Percentiles rank a stretch among this genome's conserved stretches.
Evolutionary conservation across 35 echinoderm and acorn worm genomes (phyloP).

Genomic region (Ptychodera flava): DNA sequence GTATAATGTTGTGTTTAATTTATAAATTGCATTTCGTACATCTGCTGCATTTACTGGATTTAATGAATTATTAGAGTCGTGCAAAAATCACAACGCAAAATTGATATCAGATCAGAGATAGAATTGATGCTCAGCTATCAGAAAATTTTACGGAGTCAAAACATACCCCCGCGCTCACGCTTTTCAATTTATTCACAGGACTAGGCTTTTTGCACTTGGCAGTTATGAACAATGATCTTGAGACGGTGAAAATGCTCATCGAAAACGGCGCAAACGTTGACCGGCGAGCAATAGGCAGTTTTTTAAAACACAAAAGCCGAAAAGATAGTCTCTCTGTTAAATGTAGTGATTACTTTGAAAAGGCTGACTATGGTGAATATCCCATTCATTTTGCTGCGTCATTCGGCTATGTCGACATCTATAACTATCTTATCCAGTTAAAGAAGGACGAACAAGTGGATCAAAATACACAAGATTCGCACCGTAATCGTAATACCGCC

Average conservation of each 20-base stretch:
- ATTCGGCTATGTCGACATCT: constrained; percentile 73
- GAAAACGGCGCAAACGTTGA: constrained; percentile 22
- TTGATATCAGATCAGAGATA: too few species aligned
- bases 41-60: too few species aligned
- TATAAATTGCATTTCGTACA: too few species aligned
- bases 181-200: too few species aligned
- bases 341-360: constrained; percentile 14
- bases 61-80: too few species aligned
- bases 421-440: constrained; percentile 66
- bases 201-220: constrained; percentile 74
- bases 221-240: constrained; percentile 77
- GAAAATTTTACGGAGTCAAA: too few species aligned
- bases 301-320: background rate
- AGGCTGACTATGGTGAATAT: constrained; percentile 84
- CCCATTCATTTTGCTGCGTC: constrained; percentile 88
- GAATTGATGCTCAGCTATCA: too few species aligned
- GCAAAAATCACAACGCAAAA: too few species aligned
- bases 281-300: background rate
- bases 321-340: background rate
- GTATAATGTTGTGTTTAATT: too few species aligned
- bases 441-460: constrained; percentile 44
- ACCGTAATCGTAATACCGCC: constrained; percentile 81
- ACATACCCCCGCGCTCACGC: too few species aligned
- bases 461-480: constrained; percentile 62
- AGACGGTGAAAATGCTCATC: constrained; percentile 59